Conservation (phyloP, 2,113 vertebrate species). For the Agapornis roseicollis region DNA sequence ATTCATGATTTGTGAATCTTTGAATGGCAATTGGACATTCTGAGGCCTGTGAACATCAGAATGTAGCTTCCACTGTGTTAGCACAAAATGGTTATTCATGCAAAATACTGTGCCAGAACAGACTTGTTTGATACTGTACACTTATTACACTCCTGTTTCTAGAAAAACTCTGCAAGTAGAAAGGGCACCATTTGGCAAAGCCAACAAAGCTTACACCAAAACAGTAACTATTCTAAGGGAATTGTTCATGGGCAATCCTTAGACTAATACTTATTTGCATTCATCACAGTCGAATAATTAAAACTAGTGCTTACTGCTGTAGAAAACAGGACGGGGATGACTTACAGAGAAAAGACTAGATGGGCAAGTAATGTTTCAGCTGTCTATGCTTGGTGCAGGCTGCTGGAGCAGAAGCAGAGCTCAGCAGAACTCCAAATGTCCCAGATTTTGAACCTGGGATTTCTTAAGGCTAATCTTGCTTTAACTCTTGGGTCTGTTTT, state of each 20-base stretch:
- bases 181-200: conserved; percentile 22
- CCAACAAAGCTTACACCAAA: conserved; percentile 27
- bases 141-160: background rate
- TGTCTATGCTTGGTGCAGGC: background rate
- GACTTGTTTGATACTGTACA: conserved; percentile 31
- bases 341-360: background rate
- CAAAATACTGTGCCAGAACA: conserved; percentile 33
- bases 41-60: conserved; percentile 39
- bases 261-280: conserved; percentile 24
- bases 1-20: conserved; percentile 53
- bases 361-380: background rate
- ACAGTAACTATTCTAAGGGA: background rate
- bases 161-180: conserved; percentile 3
- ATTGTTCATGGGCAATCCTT: background rate
- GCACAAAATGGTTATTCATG: conserved; percentile 40
- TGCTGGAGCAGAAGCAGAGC: background rate
- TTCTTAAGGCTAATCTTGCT: background rate
- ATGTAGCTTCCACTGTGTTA: background rate
- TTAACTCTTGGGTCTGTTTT: background rate
- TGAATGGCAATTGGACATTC: conserved; percentile 37
- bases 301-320: background rate
- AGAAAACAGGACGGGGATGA: background rate
- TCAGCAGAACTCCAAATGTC: background rate
- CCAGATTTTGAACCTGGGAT: background rate
- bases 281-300: conserved; percentile 45